These are phyloP conservation scores for Tyrophagus putrescentiae DNA, from an alignment of 1,140 invertebrate species.

Conservation along the genomic window DNA sequence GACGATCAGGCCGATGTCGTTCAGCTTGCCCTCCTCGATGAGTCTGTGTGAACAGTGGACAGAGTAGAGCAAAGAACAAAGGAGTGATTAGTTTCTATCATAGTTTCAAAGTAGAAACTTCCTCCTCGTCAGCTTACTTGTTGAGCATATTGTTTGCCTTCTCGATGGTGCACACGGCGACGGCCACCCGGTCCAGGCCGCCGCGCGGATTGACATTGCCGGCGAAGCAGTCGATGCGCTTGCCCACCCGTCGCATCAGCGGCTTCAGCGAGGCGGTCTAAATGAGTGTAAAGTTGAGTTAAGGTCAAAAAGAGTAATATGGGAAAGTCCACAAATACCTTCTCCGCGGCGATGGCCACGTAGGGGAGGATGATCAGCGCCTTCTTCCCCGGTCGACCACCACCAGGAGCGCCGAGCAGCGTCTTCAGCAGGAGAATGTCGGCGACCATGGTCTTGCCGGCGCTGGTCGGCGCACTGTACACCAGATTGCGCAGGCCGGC, in stretches of 20 bases:
- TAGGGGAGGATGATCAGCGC: constrained; percentile 88
- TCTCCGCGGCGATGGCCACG: constrained; percentile 87
- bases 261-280: constrained; percentile 51
- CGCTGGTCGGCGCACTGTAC: constrained; percentile 90
- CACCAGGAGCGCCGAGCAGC: no score
- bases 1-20: constrained; percentile 55
- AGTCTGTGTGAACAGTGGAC: constrained; percentile 7
- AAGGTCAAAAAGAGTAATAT: no score
- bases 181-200: constrained; percentile 64
- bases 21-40: constrained; percentile 32
- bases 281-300: no score
- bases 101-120: neutral
- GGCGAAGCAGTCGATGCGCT: constrained; percentile 87
- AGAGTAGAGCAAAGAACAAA: constrained; percentile 22
- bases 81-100: neutral
- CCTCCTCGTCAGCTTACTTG: no score
- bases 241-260: constrained; percentile 59
- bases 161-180: constrained; percentile 95
- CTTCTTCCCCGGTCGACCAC: constrained; percentile 75
- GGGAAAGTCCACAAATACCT: no score
- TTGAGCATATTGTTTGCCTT: constrained; percentile 92
- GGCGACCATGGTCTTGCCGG: constrained; percentile 90
- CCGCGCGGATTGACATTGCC: constrained; percentile 70
- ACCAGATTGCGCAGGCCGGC: constrained; percentile 64
- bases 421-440: constrained; percentile 83